Evolutionary conservation across 1,140 invertebrate species (phyloP), one percentile per base, ranked within the genome.

Genomic region (Ceratina australensis): DNA sequence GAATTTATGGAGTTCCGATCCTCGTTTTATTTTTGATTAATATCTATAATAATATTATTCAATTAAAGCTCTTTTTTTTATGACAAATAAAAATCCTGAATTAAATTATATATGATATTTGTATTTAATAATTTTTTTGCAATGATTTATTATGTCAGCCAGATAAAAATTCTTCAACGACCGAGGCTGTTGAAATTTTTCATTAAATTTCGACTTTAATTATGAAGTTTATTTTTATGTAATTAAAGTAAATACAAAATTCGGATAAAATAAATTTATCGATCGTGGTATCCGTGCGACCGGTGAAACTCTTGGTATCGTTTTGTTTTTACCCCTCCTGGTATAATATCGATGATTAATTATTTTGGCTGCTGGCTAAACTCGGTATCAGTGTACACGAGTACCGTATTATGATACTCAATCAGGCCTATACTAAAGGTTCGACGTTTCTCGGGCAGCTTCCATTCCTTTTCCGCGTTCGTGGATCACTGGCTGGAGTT

Each of bases 401-500:
- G 5, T 52, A 80, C 52, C 26, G 61, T 72, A 78, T 71, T 72
- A 72, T 56, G 61, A 78, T 57, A 72, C 68, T 81, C 68, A 56
- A 81, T 81, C 75, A 66, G 67, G 67, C 75, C 75, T 78, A 66
- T 54, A 50, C 18, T 16, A 56, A 28, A 15, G 50, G 47, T 42
- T 68, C 28, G 68, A 81, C 68, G 50, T 78, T 74, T 78, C 82
- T 72, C 82, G 73, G 69, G 54, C 79, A 84, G 63, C 54, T 59
- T 68, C 64, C 57, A 59, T 60, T 61, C 28, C 26, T 59, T n/a
- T 59, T 65, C 26, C 26, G 56, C 60, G 66, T 73, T 72, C 72
- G 56, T 56, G 66, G 74, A 76, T 84, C 78, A 72, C 78, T 71
- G 64, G 68, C 56, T 64, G 20, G 56, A 28, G 69, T 74, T 76